Conservation (phyloP, 2,113 vertebrate genomes). For the Lagopus muta region DNA sequence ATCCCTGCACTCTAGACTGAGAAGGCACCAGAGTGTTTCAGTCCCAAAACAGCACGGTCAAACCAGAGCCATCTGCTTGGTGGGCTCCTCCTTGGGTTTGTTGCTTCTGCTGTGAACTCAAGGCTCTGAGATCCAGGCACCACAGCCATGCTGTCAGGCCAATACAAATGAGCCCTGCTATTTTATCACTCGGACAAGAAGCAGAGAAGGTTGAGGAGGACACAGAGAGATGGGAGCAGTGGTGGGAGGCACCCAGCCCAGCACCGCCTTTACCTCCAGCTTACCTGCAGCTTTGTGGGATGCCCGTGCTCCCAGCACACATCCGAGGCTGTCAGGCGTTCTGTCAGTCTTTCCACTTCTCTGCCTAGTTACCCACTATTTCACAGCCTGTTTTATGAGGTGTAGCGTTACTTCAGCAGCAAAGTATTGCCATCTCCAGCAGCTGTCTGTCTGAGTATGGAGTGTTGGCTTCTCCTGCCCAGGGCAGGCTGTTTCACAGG, state of each 20-base stretch:
- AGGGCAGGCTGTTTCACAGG: not conserved
- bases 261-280: not conserved
- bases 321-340: not conserved
- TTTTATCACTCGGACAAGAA: not conserved
- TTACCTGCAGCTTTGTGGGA: not conserved
- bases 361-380: not conserved
- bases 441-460: not conserved
- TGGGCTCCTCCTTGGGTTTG: not conserved
- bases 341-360: not conserved
- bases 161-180: accelerated
- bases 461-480: not conserved
- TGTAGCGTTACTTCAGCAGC: not conserved
- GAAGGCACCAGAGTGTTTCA: not conserved
- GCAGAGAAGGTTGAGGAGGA: not conserved
- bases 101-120: not conserved
- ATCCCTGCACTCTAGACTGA: not conserved
- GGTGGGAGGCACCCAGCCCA: not conserved
- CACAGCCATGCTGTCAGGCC: accelerated
- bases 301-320: not conserved
- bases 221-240: not conserved
- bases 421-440: not conserved
- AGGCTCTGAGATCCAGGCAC: not conserved
- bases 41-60: not conserved
- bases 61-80: not conserved
- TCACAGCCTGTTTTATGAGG: not conserved